Base-by-base conservation (phyloP, 2,113 vertebrate genomes). In the Nerophis ophidion region DNA sequence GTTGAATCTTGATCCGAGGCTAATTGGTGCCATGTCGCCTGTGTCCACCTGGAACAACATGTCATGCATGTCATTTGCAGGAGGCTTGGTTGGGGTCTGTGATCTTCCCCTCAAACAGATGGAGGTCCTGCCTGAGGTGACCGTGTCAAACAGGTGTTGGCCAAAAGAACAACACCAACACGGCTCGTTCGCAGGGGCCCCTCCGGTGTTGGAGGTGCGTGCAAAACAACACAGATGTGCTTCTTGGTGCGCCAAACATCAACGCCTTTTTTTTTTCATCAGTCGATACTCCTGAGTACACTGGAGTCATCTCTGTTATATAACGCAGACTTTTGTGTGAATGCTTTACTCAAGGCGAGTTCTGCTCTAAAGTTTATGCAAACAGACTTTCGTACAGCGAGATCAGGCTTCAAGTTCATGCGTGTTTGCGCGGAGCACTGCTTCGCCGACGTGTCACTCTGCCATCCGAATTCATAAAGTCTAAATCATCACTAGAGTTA, bases 41-140 rank as follows among this genome's bases (percentile, higher is more conserved):
- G 59, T 56, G 68, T 38, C 73, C 81, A 84, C 82, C 80, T 86
- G 81, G 62, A 71, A 49, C 72, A 86, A 86, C 74, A 81, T 26
- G 26, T 26, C 26, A 26, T 26, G 26, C 26, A 26, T 26, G 55
- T 34, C 49, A 57, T 34, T 53, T 63, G 19, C 42, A 17, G 13
- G 53, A 65, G 77, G 77, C 72, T 65, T 56, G 35, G 48, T 77
- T 26, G 8, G 51, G 66, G 66, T 60, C 76, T 54, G 61, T 59
- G 71, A 45, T 56, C 71, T 69, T 57, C 17, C 40, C 51, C 68
- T 67, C 34, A 14, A 13, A 60, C 74, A 66, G 60, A 74, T 60
- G 49, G 34, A 57, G 67, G 52, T 50, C 64, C 17, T 47, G 71
- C 70, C 63, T 26, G 34, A 17, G 47, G 63, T 52, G 66, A 64